Evolutionary conservation across 2,888 invertebrate species (phyloP), one percentile per base, ranked within the genome.

Genomic region (Papilio elwesi): DNA sequence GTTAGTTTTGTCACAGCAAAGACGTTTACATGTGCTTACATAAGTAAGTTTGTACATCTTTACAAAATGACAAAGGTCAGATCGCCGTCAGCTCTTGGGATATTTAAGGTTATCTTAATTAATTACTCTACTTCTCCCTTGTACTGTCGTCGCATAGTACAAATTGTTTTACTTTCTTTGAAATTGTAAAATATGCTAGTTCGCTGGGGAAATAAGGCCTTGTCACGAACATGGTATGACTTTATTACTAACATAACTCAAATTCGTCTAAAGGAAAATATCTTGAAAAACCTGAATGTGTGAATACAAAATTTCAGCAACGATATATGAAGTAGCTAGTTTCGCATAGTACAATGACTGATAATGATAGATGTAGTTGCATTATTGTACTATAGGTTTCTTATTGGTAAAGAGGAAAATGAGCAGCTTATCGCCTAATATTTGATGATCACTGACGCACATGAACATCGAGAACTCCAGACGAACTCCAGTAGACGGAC

Each of bases 161-260:
- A 55, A 26, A 55, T 26, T 55, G 26, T 55, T 55, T 55, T 10
- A 26, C 26, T 55, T 26, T 11, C 16, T 26, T 16, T 26, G 8
- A 15, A 53, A n/a, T 7, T 9, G 15, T 53, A 9, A 53, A 10
- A 55, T 43, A 26, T 26, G 10, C 11, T 11, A 55, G 16, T 55
- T 55, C 55, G 55, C 55, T 26, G 6, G 55, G 55, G 55, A 55
- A 55, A 55, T 55, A 55, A 55, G 26, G 26, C 26, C 16, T 55
- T 55, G 55, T 55, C 55, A 55, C 55, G 55, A 55, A 55, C 26
- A 26, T 26, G 55, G 26, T 26, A 55, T 55, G 12, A 55, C 26
- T 26, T 55, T 55, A 55, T 26, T 55, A 26, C 55, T 55, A 26
- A 53, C 55, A 55, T 55, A 55, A 55, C 55, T 55, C 55, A 55